Percentiles rank a stretch among this genome's conserved stretches.
phyloP scores from a whole-genome alignment of 2,888 invertebrate species.

The Eupithecia exiguata region DNA sequence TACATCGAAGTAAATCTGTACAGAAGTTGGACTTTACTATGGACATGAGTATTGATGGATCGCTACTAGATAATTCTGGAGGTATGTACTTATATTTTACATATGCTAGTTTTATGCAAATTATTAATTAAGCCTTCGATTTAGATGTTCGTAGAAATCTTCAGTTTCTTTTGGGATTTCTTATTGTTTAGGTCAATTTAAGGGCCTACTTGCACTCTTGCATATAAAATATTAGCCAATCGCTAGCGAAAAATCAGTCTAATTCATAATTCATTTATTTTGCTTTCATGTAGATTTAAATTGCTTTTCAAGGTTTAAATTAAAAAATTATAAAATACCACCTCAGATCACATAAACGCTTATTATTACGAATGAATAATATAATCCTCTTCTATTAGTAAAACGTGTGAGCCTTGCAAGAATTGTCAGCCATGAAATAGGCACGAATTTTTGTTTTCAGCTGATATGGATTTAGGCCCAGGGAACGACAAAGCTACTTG shows the following conservation, averaged over 20 bases:
- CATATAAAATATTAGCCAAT: background rate
- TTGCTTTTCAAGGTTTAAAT: background rate
- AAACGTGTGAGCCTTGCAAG: background rate
- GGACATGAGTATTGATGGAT: constrained; percentile 82
- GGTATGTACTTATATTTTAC: constrained; percentile 53
- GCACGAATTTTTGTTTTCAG: constrained; percentile 50
- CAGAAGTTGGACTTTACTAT: constrained; percentile 81
- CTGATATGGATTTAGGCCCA: constrained; percentile 62
- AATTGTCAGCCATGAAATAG: background rate
- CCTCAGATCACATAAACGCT: background rate
- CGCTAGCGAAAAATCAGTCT: background rate
- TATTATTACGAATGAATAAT: background rate
- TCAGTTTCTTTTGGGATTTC: background rate
- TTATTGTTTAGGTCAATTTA: background rate
- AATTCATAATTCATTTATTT: background rate
- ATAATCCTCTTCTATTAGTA: background rate
- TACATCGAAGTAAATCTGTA: constrained; percentile 76
- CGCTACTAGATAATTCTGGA: constrained; percentile 68
- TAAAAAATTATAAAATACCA: background rate
- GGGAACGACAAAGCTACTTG: constrained; percentile 55
- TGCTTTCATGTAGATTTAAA: background rate
- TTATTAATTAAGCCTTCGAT: background rate
- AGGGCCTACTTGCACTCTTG: background rate
- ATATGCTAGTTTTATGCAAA: constrained; percentile 2
- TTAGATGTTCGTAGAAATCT: background rate